Base-by-base conservation (phyloP, 2,888 invertebrate genomes). In the Cryptophagus acutangulus region DNA sequence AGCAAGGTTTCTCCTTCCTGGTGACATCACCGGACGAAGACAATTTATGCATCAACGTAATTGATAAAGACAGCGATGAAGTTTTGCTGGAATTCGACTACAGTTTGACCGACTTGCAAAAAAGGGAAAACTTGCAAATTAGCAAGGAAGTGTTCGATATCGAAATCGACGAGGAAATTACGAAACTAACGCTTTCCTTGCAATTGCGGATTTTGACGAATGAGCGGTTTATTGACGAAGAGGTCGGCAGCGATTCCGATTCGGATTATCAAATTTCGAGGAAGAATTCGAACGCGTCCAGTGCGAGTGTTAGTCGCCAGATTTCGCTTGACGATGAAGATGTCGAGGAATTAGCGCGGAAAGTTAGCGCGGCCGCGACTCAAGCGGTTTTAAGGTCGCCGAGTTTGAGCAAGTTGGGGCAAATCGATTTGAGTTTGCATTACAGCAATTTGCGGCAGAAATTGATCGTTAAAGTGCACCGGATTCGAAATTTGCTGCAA, bases 1-100 rank as follows among this genome's bases (percentile, higher is more conserved):
- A 95, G 69, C 87, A 91, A 63, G 91, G 91, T 8, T 90, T 93
- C 67, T 84, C 88, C 2, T 90, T 93, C 72, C 77, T 95, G 25
- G 85, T 95, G 2, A 78, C 81, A 54, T 88, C 94, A 71, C 93
- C 94, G 0, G 85, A 89, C 60, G 84, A 84, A 24, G 89, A 93
- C 61, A 79, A 81, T 13, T 66, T 96, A 12, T 82, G 86, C 48
- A 70, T 94, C 14, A 85, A 86, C 76, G 85, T 91, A 57, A 54
- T 81, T 36, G 91, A 92, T 60, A 85, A 85, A 55, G 87, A 87
- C 67, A 84, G 86, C 0, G 78, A 79, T 44, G 76, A 74, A 46
- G 73, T 75, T 35, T 73, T 92, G 6, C 91, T 90, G 1, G 75
- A 77, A 50, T 70, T 85, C 50, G 74, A 73, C 2, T 84, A 86